Conservation (phyloP, 2,888 invertebrate species). For the Drosophila peninsularis region DNA sequence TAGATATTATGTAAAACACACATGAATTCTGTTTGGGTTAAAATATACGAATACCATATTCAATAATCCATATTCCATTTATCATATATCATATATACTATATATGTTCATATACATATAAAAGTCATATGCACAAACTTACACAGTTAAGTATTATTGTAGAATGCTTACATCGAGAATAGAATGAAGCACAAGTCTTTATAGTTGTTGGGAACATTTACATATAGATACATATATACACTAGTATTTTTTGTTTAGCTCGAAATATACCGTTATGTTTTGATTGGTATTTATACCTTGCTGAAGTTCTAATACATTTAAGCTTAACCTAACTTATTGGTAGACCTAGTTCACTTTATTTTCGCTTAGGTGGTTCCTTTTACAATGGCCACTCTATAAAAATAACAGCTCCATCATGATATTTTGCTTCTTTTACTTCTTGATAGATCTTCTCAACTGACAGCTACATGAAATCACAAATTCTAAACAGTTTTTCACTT, state of each 20-base stretch:
- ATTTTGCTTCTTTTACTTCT: slow-evolving; percentile 9
- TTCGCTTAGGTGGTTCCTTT: slow-evolving; percentile 9
- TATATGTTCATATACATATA: slow-evolving; percentile 37
- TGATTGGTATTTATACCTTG: slow-evolving; percentile 29
- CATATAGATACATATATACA: slow-evolving; percentile 63
- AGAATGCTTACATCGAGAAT: slow-evolving; percentile 72
- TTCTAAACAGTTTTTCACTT: slow-evolving; percentile 49
- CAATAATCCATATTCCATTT: neutral
- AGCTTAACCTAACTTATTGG: slow-evolving; percentile 5
- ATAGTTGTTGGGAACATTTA: slow-evolving; percentile 74
- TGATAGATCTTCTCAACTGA: neutral
- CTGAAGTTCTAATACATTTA: slow-evolving; percentile 25
- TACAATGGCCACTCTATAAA: slow-evolving; percentile 23
- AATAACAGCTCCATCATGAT: slow-evolving; percentile 26
- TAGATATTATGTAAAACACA: slow-evolving; percentile 20
- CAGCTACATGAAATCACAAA: slow-evolving; percentile 62
- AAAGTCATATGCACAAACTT: slow-evolving; percentile 63
- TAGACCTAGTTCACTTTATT: slow-evolving; percentile 7
- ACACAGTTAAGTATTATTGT: slow-evolving; percentile 58
- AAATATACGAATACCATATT: slow-evolving; percentile 40
- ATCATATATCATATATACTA: slow-evolving; percentile 12
- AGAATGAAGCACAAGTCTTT: slow-evolving; percentile 79
- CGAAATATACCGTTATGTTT: slow-evolving; percentile 55
- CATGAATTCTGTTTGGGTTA: slow-evolving; percentile 27
- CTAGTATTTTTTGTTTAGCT: slow-evolving; percentile 16